Evolutionary conservation across 2,888 invertebrate species (phyloP), one percentile per base, ranked within the genome.

Genomic region (Holacanthella duospinosa): DNA sequence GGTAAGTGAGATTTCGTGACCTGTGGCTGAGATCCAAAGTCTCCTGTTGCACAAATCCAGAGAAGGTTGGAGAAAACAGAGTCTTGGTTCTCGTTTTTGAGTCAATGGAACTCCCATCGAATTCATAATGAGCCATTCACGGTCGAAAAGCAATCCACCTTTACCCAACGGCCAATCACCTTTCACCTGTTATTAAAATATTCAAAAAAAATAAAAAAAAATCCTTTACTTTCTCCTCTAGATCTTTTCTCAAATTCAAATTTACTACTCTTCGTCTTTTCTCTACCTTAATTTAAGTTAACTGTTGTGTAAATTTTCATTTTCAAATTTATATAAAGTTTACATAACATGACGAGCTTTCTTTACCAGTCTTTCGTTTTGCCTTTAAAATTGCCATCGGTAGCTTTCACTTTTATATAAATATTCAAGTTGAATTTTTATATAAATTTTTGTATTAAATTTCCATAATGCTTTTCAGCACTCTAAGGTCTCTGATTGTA

Each of bases 61-160:
- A 53, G 75, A 74, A 0, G 95, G 93, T 70, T 78, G 80, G 60
- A 96, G 83, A 67, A 88, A 78, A 76, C 93, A 92, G 77, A 97
- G 81, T 68, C 82, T 82, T 1, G 87, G 82, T 73, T 86, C 85
- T 65, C 87, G 84, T 78, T 96, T 95, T 77, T 95, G 94, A 1
- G 92, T 93, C 60, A 96, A 78, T 65, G 89, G 87, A 65, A 88
- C 84, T 21, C 93, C 93, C 74, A 84, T 82, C 9, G 84, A 82
- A 73, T 86, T 88, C 6, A 92, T 83, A 65, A 97, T 86, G 90
- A 95, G 92, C 93, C 94, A 97, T 75, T 88, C 85, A 70, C 96
- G 82, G 77, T 97, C 97, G 77, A 86, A 92, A 74, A 86, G 81
- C 36, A 97, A 82, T 0, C 96, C 96, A 74, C 85, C 85, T 0